Conservation (phyloP, 2,113 vertebrate species). For the pig (Sus scrofa) region DNA sequence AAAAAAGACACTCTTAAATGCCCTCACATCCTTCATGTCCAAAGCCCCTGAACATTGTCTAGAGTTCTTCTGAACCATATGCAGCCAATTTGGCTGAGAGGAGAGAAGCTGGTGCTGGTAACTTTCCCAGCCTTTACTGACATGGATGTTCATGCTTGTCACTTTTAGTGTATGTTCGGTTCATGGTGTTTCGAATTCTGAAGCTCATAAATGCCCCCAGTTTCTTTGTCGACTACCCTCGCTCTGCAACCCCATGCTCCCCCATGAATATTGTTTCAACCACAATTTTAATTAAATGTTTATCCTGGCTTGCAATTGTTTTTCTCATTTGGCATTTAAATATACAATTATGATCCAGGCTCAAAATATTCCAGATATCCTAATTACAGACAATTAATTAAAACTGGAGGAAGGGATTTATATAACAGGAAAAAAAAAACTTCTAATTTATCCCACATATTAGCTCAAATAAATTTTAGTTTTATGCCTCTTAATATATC, state of each 20-base stretch:
- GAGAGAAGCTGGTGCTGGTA: not conserved
- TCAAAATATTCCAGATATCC: constrained; percentile 16
- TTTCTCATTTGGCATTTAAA: constrained; percentile 54
- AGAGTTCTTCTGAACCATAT: not conserved
- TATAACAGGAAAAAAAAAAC: not conserved
- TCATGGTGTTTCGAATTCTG: not conserved
- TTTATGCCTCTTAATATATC: not conserved
- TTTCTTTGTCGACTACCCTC: not conserved
- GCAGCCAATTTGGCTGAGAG: not conserved
- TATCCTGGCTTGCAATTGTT: constrained; percentile 44
- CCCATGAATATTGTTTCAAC: not conserved
- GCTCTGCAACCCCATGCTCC: not conserved
- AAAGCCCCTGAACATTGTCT: not conserved
- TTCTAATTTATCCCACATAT: not conserved
- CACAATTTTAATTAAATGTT: constrained; percentile 38
- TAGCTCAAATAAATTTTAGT: constrained; percentile 14
- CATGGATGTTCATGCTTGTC: not conserved
- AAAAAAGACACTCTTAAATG: not conserved
- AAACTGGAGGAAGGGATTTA: not conserved
- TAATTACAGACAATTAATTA: constrained; percentile 36
- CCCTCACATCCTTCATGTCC: not conserved
- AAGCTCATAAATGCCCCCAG: not conserved
- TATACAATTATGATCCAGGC: not conserved
- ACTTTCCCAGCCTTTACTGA: not conserved
- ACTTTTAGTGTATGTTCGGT: not conserved